A percentile compares a stretch with the other conserved stretches of the same genome.
phyloP scores from a whole-genome alignment of 2,797 vertebrate genomes.

The Micrastur ruficollis region DNA sequence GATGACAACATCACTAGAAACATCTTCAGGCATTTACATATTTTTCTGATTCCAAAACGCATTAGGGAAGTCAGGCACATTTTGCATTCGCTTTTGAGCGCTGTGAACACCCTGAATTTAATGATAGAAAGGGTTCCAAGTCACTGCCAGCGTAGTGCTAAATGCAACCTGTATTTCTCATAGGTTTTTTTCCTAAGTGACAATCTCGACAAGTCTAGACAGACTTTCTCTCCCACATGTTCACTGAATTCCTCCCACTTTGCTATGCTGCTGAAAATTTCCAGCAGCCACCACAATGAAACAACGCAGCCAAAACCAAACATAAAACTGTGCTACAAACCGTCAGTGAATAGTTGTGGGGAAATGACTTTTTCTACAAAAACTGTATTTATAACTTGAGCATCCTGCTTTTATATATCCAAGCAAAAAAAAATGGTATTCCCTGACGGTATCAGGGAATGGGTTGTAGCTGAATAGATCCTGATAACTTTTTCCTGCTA shows the following conservation, averaged over 20 bases:
- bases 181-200: neutral
- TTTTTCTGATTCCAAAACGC: slow-evolving; percentile 39
- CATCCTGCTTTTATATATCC: neutral
- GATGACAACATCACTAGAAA: slow-evolving; percentile 28
- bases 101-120: neutral
- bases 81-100: slow-evolving; percentile 26
- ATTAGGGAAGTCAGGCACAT: slow-evolving; percentile 30
- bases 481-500: neutral
- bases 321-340: neutral
- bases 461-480: neutral
- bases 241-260: neutral
- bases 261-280: neutral
- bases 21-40: slow-evolving; percentile 8
- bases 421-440: neutral
- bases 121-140: slow-evolving; percentile 7
- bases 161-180: neutral
- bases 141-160: neutral
- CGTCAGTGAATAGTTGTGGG: neutral
- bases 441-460: neutral
- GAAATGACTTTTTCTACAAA: neutral
- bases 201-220: neutral
- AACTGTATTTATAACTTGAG: neutral
- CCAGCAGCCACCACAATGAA: neutral
- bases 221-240: neutral
- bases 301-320: neutral